These are phyloP conservation scores for Sarotherodon lohbergeri DNA, from an alignment of 2,113 vertebrate species.

Conservation along the genomic window DNA sequence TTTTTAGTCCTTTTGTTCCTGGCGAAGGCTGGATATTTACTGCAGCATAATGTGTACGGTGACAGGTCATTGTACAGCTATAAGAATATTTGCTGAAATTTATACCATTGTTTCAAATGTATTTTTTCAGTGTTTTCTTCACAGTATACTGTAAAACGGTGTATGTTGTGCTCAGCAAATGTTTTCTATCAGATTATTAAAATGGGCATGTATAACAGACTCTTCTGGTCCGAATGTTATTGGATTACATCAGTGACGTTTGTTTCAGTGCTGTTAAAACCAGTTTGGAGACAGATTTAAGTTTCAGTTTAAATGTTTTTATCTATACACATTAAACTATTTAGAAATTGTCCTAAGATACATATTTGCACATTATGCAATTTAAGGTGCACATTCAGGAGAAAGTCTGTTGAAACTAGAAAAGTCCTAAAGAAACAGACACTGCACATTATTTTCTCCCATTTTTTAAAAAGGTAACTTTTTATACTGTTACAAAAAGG, in stretches of 20 bases:
- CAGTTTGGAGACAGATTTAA: not conserved
- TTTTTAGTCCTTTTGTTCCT: not conserved
- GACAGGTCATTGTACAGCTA: constrained; percentile 69
- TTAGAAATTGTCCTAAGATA: not conserved
- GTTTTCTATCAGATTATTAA: constrained; percentile 95
- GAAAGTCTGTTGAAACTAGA: not conserved
- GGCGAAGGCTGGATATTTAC: constrained; percentile 29
- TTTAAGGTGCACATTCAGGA: not conserved
- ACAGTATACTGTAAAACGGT: constrained; percentile 84
- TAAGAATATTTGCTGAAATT: constrained; percentile 47
- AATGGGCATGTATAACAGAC: constrained; percentile 81
- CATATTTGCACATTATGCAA: not conserved
- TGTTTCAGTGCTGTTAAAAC: not conserved
- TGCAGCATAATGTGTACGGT: constrained; percentile 52
- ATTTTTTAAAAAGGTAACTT: not conserved
- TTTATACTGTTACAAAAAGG: not conserved
- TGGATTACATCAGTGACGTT: not conserved
- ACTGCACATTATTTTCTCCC: accelerated
- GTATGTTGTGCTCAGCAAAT: constrained; percentile 87
- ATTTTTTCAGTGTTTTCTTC: constrained; percentile 80
- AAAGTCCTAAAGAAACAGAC: not conserved
- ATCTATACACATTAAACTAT: not conserved
- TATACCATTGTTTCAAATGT: constrained; percentile 56
- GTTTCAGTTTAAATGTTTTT: not conserved
- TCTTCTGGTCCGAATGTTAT: not conserved